A percentile compares a stretch with the other conserved stretches of the same genome.
Evolutionary conservation across 2,113 vertebrate genomes (phyloP).

Genomic region (Labrus mixtus): DNA sequence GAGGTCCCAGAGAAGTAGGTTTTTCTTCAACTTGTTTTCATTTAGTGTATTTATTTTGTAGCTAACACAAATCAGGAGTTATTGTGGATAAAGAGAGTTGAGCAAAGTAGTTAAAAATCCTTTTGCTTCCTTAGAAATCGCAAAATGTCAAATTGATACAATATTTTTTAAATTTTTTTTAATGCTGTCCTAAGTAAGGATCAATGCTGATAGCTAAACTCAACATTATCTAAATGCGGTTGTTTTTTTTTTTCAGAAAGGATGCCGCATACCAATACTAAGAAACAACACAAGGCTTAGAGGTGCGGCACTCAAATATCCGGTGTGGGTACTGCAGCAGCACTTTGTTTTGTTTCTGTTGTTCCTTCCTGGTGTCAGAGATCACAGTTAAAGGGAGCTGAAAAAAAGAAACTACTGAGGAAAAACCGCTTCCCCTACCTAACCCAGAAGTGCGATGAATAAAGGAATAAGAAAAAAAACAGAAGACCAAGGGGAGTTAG

Average conservation of each 20-base stretch:
- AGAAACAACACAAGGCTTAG: conserved; percentile 24
- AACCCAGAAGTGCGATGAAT: background rate
- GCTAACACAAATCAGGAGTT: background rate
- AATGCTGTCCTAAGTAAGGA: background rate
- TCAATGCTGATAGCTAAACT: too few relatives aligned
- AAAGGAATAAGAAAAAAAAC: conserved; percentile 14
- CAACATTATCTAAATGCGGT: background rate
- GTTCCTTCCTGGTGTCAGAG: conserved; percentile 45
- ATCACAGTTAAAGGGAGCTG: conserved; percentile 21
- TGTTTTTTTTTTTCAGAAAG: background rate
- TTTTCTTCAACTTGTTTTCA: too few relatives aligned
- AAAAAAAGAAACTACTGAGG: background rate
- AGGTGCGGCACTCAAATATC: conserved; percentile 41
- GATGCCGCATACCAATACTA: background rate
- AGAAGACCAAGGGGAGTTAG: background rate
- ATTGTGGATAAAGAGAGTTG: background rate
- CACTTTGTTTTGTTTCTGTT: conserved; percentile 31
- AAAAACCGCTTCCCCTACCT: conserved; percentile 16
- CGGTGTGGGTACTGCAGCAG: conserved; percentile 21
- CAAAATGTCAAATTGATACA: too few relatives aligned
- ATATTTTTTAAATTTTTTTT: background rate
- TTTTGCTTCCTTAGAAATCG: too few relatives aligned
- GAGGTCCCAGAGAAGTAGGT: too few relatives aligned
- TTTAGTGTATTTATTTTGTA: too few relatives aligned
- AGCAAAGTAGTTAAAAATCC: too few relatives aligned